Evolutionary conservation across 2,113 vertebrate species (phyloP).

Genomic region (Nestor notabilis): DNA sequence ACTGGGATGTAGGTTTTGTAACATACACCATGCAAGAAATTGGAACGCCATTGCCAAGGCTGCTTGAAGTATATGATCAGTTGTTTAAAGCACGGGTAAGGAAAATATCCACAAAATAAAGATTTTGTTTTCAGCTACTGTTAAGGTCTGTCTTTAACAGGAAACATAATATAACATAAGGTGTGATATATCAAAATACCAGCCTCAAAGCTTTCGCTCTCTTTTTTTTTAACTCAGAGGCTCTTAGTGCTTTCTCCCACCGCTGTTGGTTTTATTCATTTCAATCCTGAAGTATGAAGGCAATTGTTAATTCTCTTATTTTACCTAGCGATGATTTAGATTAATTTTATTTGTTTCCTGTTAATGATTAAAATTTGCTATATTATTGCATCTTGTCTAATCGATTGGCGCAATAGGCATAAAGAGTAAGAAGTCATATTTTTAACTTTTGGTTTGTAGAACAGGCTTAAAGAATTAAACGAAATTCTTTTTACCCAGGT

Average conservation of each 20-base stretch:
- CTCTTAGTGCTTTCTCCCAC: fast-evolving
- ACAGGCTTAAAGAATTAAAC: neutral
- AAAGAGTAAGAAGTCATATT: neutral
- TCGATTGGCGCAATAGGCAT: neutral
- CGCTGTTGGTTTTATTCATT: neutral
- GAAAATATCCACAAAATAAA: neutral
- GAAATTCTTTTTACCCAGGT: neutral
- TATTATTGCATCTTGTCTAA: neutral
- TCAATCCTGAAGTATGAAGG: neutral
- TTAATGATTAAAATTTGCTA: neutral
- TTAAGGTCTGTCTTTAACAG: neutral
- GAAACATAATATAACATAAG: neutral
- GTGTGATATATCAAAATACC: neutral
- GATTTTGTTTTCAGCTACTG: neutral
- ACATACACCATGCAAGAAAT: constrained; percentile 94
- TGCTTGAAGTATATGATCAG: constrained; percentile 95
- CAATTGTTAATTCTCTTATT: neutral
- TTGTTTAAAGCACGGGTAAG: constrained; percentile 93
- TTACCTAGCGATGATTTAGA: neutral
- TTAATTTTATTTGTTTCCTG: neutral
- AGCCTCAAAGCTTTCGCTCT: neutral
- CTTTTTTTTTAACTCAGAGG: neutral
- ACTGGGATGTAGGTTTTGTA: constrained; percentile 94
- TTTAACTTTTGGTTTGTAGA: neutral
- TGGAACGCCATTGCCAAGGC: constrained; percentile 85